Percentiles rank a stretch among this genome's conserved stretches.
Conservation (phyloP, 2,888 invertebrate species). For the Pseudococcus viburni region DNA sequence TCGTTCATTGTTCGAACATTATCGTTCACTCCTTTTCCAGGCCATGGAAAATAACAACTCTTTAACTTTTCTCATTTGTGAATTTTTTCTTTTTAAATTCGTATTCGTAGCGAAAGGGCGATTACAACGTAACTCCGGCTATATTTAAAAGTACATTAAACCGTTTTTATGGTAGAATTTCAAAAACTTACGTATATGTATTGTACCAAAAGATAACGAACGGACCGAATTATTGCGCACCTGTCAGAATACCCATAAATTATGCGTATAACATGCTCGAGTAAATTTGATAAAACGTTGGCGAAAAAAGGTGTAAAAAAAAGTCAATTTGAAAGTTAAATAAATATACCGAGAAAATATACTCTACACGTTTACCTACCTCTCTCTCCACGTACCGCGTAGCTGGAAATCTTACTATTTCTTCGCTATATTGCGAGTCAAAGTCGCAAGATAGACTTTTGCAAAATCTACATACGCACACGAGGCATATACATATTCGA, state of each 20-base stretch:
- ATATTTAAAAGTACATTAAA: neutral
- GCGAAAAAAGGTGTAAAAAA: conserved; percentile 36
- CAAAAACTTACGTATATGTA: neutral
- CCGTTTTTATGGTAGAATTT: neutral
- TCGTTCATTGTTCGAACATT: too few relatives aligned
- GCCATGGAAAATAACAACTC: too few relatives aligned
- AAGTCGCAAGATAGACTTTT: neutral
- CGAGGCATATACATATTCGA: neutral
- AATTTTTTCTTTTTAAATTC: too few relatives aligned
- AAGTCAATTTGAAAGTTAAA: conserved; percentile 37
- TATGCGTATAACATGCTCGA: conserved; percentile 2
- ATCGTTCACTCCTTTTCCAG: too few relatives aligned
- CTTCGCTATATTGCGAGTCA: neutral
- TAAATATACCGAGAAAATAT: conserved; percentile 13
- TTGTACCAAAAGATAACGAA: conserved; percentile 13
- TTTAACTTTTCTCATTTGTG: too few relatives aligned
- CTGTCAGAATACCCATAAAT: conserved; percentile 36
- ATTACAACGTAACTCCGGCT: neutral
- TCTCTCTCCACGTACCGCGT: neutral
- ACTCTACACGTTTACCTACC: neutral
- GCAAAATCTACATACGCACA: neutral
- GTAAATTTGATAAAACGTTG: conserved; percentile 37
- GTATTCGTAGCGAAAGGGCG: neutral
- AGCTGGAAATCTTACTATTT: neutral
- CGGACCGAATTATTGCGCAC: conserved; percentile 27